A percentile compares a stretch with the other conserved stretches of the same genome.
phyloP scores from a whole-genome alignment of 92 coral and sea anemone genomes.

The Plumapathes pennacea region DNA sequence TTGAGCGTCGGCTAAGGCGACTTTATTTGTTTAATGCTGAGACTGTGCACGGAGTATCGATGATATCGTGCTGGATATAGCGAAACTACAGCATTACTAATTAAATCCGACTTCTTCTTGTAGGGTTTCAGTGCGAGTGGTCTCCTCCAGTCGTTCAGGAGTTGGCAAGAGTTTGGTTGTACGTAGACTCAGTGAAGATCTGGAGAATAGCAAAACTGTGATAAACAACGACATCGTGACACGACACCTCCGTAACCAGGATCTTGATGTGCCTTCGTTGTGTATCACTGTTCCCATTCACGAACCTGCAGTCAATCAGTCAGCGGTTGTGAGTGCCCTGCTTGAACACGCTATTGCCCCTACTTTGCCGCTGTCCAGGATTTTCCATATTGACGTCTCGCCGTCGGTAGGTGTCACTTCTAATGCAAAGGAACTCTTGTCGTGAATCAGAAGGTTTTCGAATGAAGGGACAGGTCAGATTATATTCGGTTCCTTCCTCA shows the following conservation, averaged over 20 bases:
- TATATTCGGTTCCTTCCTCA: no score
- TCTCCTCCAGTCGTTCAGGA: conserved; percentile 78
- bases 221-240: conserved; percentile 54
- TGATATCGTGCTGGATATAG: no score
- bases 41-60: no score
- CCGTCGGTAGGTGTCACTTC: conserved; percentile 93
- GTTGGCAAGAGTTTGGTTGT: conserved; percentile 81
- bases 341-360: conserved; percentile 59
- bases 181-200: conserved; percentile 43
- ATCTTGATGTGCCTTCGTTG: conserved; percentile 38
- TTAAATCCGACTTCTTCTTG: neutral
- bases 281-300: conserved; percentile 74
- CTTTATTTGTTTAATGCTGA: no score
- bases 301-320: conserved; percentile 61
- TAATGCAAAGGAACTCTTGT: no score
- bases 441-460: no score
- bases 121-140: conserved; percentile 74
- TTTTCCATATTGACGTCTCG: conserved; percentile 86
- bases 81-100: neutral
- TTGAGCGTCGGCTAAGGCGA: no score
- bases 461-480: no score
- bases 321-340: conserved; percentile 56
- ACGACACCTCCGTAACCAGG: conserved; percentile 21
- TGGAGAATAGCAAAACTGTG: conserved; percentile 54
- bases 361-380: conserved; percentile 79